Evolutionary conservation across 2,888 invertebrate genomes (phyloP).

Genomic region (Limenitis arthemis): DNA sequence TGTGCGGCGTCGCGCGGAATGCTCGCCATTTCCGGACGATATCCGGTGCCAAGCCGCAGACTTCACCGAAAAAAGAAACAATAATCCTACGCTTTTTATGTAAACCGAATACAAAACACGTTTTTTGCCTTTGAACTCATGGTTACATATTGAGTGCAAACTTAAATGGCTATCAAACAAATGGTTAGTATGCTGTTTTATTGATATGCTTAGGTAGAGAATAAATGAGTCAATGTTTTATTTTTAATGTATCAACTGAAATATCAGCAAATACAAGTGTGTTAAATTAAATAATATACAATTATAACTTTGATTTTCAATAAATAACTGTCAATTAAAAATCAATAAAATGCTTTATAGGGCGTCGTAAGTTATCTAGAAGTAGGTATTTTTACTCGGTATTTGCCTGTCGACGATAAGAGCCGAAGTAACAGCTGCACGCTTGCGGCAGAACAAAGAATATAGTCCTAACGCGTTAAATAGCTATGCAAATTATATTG

Average conservation of each 20-base stretch:
- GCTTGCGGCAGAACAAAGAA: constrained; percentile 56
- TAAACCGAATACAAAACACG: constrained; percentile 18
- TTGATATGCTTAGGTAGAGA: constrained; percentile 5
- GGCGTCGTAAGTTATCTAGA: constrained; percentile 49
- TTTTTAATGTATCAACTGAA: constrained; percentile 1
- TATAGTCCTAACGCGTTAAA: constrained; percentile 50
- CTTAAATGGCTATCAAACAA: constrained; percentile 8
- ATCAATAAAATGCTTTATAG: constrained; percentile 31
- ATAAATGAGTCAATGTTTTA: constrained; percentile 7
- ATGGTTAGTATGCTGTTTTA: constrained; percentile 16
- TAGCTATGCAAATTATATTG: constrained; percentile 45
- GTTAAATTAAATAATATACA: not conserved
- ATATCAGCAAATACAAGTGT: not conserved
- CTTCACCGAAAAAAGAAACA: constrained; percentile 24
- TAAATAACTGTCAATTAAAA: constrained; percentile 27
- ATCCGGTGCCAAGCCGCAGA: constrained; percentile 43
- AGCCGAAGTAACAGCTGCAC: constrained; percentile 52
- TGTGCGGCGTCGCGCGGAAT: constrained; percentile 62
- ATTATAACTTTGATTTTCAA: constrained; percentile 1
- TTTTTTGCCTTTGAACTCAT: constrained; percentile 22
- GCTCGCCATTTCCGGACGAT: constrained; percentile 68
- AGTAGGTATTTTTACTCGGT: constrained; percentile 59
- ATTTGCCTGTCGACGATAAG: constrained; percentile 59
- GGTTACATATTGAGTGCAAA: constrained; percentile 11
- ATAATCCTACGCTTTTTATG: constrained; percentile 14